Evolutionary conservation across 2,113 vertebrate species (phyloP).

Genomic region (Protomyctophum bolini): DNA sequence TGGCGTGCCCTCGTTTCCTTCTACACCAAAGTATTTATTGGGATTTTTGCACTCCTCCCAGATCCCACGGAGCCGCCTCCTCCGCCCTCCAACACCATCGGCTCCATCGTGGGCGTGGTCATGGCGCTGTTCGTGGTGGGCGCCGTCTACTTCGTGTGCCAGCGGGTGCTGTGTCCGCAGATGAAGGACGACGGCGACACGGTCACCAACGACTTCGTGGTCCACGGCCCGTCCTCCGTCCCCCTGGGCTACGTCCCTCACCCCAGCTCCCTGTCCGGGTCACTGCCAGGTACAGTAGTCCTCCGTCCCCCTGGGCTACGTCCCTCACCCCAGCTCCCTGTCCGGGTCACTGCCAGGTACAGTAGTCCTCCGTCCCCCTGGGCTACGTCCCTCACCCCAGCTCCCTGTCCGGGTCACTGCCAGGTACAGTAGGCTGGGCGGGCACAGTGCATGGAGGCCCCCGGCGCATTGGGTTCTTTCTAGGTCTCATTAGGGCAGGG

Average conservation of each 20-base stretch:
- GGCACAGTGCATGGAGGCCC: too few relatives aligned
- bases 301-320: constrained; percentile 92
- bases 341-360: constrained; percentile 93
- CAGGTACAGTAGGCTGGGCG: constrained; percentile 74
- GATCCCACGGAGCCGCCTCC: constrained; percentile 91
- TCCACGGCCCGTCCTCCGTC: constrained; percentile 90
- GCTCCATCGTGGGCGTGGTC: constrained; percentile 93
- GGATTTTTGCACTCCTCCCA: constrained; percentile 57
- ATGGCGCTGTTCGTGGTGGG: constrained; percentile 93
- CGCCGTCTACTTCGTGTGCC: constrained; percentile 94
- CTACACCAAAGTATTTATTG: not conserved
- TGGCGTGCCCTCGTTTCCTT: not conserved
- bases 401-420: constrained; percentile 91
- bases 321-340: constrained; percentile 91
- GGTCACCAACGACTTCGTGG: constrained; percentile 93
- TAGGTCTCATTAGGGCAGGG: not conserved
- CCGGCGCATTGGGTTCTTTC: too few relatives aligned
- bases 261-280: constrained; percentile 90
- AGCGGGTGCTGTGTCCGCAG: constrained; percentile 93
- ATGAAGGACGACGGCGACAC: constrained; percentile 96
- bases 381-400: constrained; percentile 94
- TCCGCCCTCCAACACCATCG: constrained; percentile 90
- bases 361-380: constrained; percentile 89
- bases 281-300: constrained; percentile 92
- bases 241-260: constrained; percentile 95